Conservation (phyloP, 2,888 invertebrate species). For the Choreutis nemorana region DNA sequence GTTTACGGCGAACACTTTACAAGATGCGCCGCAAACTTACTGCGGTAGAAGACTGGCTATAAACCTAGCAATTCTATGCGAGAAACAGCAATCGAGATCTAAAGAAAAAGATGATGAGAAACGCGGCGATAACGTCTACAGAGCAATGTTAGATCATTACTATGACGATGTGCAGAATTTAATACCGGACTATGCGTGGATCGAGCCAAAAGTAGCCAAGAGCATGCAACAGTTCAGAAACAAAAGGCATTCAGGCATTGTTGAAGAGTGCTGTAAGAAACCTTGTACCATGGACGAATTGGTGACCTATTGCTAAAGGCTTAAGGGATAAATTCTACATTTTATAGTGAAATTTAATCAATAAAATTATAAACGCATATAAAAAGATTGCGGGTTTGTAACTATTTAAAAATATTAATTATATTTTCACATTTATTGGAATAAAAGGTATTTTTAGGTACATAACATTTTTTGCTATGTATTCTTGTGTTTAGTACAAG, state of each 20-base stretch:
- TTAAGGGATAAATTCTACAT: background rate
- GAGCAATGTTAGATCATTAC: background rate
- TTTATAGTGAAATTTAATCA: background rate
- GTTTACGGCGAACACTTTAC: background rate
- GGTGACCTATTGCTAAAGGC: background rate
- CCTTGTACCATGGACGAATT: background rate
- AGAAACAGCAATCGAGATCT: background rate
- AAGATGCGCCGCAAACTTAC: conserved; percentile 13
- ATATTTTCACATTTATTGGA: too few species aligned
- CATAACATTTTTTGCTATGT: too few species aligned
- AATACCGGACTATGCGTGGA: too few species aligned
- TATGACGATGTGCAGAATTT: background rate
- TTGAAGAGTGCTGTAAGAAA: conserved; percentile 1
- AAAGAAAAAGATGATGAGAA: too few species aligned
- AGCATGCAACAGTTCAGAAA: too few species aligned
- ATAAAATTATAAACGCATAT: too few species aligned
- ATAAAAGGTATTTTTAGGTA: too few species aligned
- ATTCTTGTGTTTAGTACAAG: too few species aligned
- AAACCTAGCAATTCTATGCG: conserved; percentile 22
- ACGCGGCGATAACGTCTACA: background rate
- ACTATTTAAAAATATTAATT: too few species aligned
- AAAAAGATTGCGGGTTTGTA: too few species aligned
- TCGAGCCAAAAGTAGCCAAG: background rate
- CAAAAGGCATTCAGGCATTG: background rate
- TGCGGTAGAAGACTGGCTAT: conserved; percentile 68